Percentiles rank a stretch among this genome's conserved stretches.
These are phyloP conservation scores for Ceyx cyanopectus DNA, from an alignment of 2,113 vertebrate genomes.

Conservation along the genomic window DNA sequence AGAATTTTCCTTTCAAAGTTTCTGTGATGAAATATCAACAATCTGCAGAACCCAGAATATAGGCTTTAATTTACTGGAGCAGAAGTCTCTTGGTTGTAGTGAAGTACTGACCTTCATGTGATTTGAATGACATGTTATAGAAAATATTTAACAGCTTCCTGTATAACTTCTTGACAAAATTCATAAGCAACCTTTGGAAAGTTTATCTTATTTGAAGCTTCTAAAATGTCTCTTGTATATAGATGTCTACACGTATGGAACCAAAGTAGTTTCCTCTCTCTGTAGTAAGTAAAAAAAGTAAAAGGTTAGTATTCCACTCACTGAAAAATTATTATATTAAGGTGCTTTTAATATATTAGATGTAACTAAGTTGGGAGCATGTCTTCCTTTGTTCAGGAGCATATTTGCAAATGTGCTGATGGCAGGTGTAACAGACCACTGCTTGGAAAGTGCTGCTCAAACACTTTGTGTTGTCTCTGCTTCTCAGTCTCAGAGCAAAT, in stretches of 20 bases:
- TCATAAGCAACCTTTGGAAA: neutral
- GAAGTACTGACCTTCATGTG: neutral
- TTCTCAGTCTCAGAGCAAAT: neutral
- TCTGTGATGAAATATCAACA: neutral
- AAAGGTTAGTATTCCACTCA: neutral
- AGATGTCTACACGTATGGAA: neutral
- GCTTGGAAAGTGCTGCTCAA: conserved; percentile 29
- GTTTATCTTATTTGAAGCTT: neutral
- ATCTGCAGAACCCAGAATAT: neutral
- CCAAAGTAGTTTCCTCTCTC: neutral
- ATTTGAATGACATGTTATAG: neutral
- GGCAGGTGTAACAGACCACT: conserved; percentile 2
- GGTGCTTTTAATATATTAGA: neutral
- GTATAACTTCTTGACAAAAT: conserved; percentile 9
- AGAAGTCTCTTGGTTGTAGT: neutral
- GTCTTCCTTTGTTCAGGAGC: neutral
- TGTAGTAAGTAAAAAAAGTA: neutral
- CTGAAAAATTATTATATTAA: neutral
- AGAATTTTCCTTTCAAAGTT: neutral
- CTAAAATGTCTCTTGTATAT: neutral
- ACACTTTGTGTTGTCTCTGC: conserved; percentile 9
- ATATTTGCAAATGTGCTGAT: conserved; percentile 37
- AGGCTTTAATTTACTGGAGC: neutral
- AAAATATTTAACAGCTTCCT: neutral
- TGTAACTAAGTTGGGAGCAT: neutral